Evolutionary conservation across 2,888 invertebrate species (phyloP), one percentile per base, ranked within the genome.

Genomic region (Lithophane leautieri): DNA sequence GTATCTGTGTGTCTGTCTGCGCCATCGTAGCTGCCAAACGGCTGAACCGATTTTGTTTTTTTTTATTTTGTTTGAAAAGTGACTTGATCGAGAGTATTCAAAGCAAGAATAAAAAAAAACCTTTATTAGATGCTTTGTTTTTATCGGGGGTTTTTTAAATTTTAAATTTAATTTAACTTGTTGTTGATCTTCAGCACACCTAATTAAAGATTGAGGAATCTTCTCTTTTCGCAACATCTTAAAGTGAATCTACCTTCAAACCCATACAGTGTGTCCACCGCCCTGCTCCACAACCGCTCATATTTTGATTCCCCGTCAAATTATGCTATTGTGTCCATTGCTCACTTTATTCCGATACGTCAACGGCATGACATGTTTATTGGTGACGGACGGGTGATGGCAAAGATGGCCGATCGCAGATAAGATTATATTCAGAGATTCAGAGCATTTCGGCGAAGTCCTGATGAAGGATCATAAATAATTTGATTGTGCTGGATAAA

Each of bases 321-420:
- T 94, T 93, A 93, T 93, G 92, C 95, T 91, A 95, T 94, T 95
- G 94, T 95, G 83, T 83, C 91, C 90, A 90, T 86, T 90, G 90
- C 91, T 91, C 91, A 92, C 89, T 93, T 94, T 91, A 94, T 93
- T 90, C 92, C 86, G 88, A 70, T 90, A 90, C 90, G 93, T 93
- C 94, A 92, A 87, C 79, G 54, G 70, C 63, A 82, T 92, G 96
- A 95, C 94, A 94, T 95, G 95, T 96, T 96, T 96, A 96, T 96
- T 94, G 94, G 89, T 90, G 91, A 92, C 84, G 85, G 89, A 88
- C 87, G 88, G 89, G 81, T 84, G 88, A 86, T 82, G 85, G 76
- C 62, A 87, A 86, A 87, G 93, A 94, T 93, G 91, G 84, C 83
- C 83, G 92, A 91, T 93, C 85, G 42, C 79, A 85, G 95, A 95